Percentiles rank a stretch among this genome's conserved stretches.
These are phyloP conservation scores for Antigone vipio DNA, from an alignment of 2,113 vertebrate species.

Conservation along the genomic window DNA sequence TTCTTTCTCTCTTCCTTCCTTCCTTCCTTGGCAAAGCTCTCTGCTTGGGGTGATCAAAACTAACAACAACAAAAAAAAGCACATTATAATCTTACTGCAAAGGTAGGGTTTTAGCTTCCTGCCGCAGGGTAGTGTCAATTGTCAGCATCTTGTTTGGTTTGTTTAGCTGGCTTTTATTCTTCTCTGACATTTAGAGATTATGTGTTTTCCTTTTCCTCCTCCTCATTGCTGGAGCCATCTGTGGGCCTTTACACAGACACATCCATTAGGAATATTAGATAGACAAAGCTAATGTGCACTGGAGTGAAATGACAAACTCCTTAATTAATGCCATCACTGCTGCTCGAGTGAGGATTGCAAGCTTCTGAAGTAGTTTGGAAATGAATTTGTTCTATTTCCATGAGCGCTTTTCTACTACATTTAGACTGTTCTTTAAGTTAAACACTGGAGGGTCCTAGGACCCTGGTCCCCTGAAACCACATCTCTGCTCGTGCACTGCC, in stretches of 20 bases:
- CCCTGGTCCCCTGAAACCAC: background rate
- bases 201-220: conserved; percentile 47
- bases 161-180: conserved; percentile 53
- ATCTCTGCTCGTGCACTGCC: background rate
- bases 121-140: background rate
- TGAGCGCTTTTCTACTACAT: background rate
- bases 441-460: background rate
- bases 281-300: conserved; percentile 20
- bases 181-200: conserved; percentile 40
- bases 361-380: background rate
- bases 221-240: conserved; percentile 38
- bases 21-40: background rate
- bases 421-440: background rate
- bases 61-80: background rate
- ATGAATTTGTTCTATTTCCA: background rate
- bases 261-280: conserved; percentile 51
- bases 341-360: background rate
- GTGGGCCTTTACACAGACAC: conserved; percentile 27
- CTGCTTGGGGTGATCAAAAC: background rate
- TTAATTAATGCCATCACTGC: conserved; percentile 30
- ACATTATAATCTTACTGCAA: conserved; percentile 1
- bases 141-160: conserved; percentile 33
- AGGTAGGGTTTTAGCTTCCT: background rate
- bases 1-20: too few relatives aligned
- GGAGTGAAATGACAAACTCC: conserved; percentile 1